Percentiles rank a stretch among this genome's conserved stretches.
phyloP scores from a whole-genome alignment of 1,140 invertebrate genomes.

The Pomacea maculata region DNA sequence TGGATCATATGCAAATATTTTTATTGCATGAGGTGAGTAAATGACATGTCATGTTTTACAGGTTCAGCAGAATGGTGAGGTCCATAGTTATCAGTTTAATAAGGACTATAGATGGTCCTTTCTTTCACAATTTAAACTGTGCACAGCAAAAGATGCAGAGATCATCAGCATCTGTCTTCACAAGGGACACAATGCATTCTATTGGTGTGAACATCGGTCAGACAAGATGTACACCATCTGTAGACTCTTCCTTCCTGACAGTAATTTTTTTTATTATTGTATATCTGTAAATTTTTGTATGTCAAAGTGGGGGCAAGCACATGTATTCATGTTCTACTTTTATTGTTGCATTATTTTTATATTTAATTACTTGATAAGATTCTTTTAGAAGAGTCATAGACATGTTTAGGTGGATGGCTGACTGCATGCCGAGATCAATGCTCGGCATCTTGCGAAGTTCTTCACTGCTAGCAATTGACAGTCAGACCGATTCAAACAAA shows the following conservation, averaged over 20 bases:
- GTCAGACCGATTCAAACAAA: too few relatives aligned
- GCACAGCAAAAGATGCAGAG: conserved; percentile 18
- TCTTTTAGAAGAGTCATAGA: too few relatives aligned
- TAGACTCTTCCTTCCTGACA: neutral
- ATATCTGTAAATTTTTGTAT: too few relatives aligned
- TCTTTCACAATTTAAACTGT: conserved; percentile 29
- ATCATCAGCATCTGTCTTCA: conserved; percentile 37
- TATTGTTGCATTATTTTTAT: too few relatives aligned
- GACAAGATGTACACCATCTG: neutral
- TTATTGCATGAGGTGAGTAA: neutral
- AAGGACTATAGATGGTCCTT: conserved; percentile 29
- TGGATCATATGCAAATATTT: neutral
- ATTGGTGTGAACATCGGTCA: conserved; percentile 34
- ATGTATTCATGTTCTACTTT: too few relatives aligned
- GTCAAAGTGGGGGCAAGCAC: too few relatives aligned
- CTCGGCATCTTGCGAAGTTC: too few relatives aligned
- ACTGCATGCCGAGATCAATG: too few relatives aligned
- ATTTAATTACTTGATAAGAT: too few relatives aligned
- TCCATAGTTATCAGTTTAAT: conserved; percentile 37
- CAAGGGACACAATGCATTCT: conserved; percentile 27
- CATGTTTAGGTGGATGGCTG: too few relatives aligned
- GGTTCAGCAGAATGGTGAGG: conserved; percentile 34
- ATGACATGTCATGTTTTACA: conserved; percentile 5
- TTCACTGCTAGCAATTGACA: too few relatives aligned
- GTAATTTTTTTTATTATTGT: neutral